A percentile compares a stretch with the other conserved stretches of the same genome.
Evolutionary conservation across 1,140 invertebrate species (phyloP).

Genomic region (Homalodisca vitripennis): DNA sequence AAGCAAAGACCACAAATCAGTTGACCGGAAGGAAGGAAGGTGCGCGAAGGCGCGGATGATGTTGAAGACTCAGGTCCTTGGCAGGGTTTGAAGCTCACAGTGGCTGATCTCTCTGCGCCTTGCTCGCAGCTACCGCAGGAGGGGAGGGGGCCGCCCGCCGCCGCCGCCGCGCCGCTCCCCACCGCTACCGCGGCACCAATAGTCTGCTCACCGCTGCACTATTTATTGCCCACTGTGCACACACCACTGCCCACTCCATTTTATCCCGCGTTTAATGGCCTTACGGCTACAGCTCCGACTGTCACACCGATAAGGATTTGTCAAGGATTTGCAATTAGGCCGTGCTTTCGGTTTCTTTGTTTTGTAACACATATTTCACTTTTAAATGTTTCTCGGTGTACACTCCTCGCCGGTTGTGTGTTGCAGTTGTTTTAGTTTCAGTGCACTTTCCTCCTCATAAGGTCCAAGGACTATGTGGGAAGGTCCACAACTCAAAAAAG

Average conservation of each 20-base stretch:
- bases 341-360: not conserved
- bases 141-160: not conserved
- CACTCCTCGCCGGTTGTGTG: too few species aligned
- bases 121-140: not conserved
- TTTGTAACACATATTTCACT: too few species aligned
- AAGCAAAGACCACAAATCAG: not conserved
- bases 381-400: too few species aligned
- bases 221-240: slow-evolving; percentile 17
- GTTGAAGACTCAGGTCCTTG: not conserved
- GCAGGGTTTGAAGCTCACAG: slow-evolving; percentile 12
- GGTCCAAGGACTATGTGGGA: too few species aligned
- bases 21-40: too few species aligned
- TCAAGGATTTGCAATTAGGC: slow-evolving; percentile 22
- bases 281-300: not conserved
- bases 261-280: not conserved
- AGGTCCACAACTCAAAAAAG: too few species aligned
- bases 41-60: too few species aligned
- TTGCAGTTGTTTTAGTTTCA: too few species aligned
- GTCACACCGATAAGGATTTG: slow-evolving; percentile 19
- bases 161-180: not conserved
- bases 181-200: slow-evolving; percentile 12
- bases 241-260: slow-evolving; percentile 6
- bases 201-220: slow-evolving; percentile 8
- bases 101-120: too few species aligned
- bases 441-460: too few species aligned